These are phyloP conservation scores for Telmatochromis sp. DNA, from an alignment of 2,113 vertebrate genomes.

Conservation along the genomic window DNA sequence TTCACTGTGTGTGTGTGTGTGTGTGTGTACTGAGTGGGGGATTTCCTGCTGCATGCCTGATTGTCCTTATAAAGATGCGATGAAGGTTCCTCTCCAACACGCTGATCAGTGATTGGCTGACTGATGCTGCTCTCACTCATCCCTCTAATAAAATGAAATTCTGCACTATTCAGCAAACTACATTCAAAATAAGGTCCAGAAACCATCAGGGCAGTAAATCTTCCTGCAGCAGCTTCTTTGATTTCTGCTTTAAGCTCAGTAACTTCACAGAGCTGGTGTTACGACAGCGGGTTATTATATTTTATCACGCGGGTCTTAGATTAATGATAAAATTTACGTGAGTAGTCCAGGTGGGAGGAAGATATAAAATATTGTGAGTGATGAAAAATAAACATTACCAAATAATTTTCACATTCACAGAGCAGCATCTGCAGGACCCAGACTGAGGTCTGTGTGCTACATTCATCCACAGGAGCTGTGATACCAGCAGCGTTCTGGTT, in stretches of 20 bases:
- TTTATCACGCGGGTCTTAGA: background rate
- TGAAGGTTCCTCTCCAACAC: background rate
- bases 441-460: background rate
- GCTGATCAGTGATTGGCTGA: background rate
- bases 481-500: background rate
- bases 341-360: background rate
- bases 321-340: background rate
- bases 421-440: background rate
- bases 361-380: background rate
- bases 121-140: background rate
- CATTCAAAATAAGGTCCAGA: background rate
- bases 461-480: background rate
- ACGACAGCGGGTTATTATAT: background rate
- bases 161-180: background rate
- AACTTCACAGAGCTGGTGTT: background rate
- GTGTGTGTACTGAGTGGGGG: background rate
- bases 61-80: conserved; percentile 6
- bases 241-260: background rate
- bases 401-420: background rate
- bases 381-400: background rate
- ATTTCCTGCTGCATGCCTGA: conserved; percentile 13
- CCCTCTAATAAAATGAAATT: background rate
- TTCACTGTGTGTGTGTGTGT: background rate
- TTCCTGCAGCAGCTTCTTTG: background rate
- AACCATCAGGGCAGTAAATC: background rate